phyloP scores from a whole-genome alignment of 2,113 vertebrate genomes.

The Calonectris borealis region DNA sequence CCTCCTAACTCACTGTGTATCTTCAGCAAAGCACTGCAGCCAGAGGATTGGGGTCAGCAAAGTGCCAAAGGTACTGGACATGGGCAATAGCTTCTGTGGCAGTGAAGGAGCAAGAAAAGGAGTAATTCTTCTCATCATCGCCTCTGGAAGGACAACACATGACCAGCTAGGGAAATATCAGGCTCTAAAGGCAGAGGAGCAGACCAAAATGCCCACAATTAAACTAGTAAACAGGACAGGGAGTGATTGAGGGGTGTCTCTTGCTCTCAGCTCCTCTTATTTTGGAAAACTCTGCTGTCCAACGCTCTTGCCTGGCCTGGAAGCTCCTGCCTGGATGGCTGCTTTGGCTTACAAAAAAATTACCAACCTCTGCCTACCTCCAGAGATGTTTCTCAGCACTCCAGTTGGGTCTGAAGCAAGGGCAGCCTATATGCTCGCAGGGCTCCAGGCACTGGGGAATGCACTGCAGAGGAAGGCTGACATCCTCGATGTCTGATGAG shows the following conservation, averaged over 20 bases:
- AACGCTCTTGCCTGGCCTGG: not conserved
- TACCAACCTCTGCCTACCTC: not conserved
- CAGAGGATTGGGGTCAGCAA: not conserved
- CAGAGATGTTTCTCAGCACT: not conserved
- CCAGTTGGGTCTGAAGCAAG: not conserved
- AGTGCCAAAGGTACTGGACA: not conserved
- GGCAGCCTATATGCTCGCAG: not conserved
- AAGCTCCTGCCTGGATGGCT: not conserved
- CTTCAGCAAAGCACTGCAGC: not conserved
- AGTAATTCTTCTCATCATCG: not conserved
- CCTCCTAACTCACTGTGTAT: not conserved
- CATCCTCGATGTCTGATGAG: accelerated
- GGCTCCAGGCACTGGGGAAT: not conserved
- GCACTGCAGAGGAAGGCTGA: not conserved
- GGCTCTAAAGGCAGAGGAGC: not conserved
- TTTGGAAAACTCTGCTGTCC: not conserved
- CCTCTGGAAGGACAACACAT: not conserved
- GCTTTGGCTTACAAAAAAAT: not conserved
- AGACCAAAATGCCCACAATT: not conserved
- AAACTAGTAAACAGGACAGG: not conserved
- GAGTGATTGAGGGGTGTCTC: not conserved
- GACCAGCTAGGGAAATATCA: not conserved
- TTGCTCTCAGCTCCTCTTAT: not conserved
- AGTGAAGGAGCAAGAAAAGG: not conserved
- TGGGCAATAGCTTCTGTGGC: not conserved